Base-by-base conservation (phyloP, 2,797 vertebrate genomes). In the Aselliscus stoliczkanus region DNA sequence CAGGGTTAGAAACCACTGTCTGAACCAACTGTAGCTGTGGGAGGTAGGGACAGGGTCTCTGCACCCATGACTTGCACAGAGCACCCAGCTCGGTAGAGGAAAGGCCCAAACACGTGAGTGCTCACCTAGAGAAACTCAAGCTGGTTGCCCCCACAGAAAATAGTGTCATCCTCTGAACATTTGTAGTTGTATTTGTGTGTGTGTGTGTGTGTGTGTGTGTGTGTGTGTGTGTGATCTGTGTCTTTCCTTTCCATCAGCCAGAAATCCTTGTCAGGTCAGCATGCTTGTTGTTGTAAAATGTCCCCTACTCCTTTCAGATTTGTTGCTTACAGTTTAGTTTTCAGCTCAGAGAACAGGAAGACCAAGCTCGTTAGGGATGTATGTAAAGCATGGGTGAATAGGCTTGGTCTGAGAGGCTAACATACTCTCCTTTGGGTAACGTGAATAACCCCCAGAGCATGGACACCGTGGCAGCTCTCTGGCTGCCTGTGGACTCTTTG, bases 1-100 rank as follows among this genome's bases (percentile, higher is more conserved):
- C 64, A 67, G 52, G 29, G 76, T n/a, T 21, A 27, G 52, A 82
- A 52, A 34, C 3, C 75, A 47, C 12, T 10, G 6, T 60, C 47
- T 10, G 39, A 56, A 44, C 8, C n/a, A 8, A 2, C 4, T 0
- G 9, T 4, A 29, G 9, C 27, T 8, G 13, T 3, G 42, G 21
- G 37, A 31, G 80, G 39, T 17, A 8, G 31, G 2, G 54, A 29
- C 0, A 4, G 54, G 5, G 47, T 72, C 64, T 69, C 69, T 69
- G 54, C 1, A 56, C 27, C n/a, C 37, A 12, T 2, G 1, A 50
- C 17, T 37, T 20, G 10, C 67, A 34, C 34, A 23, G 77, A 83
- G 67, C 11, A 39, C 62, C 65, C 42, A 18, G 39, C 34, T 2
- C 11, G 9, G 50, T 50, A 88, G 65, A 86, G 52, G 52, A 77